These are phyloP conservation scores for Platichthys stellatus DNA, from an alignment of 2,113 vertebrate species.

Conservation along the genomic window DNA sequence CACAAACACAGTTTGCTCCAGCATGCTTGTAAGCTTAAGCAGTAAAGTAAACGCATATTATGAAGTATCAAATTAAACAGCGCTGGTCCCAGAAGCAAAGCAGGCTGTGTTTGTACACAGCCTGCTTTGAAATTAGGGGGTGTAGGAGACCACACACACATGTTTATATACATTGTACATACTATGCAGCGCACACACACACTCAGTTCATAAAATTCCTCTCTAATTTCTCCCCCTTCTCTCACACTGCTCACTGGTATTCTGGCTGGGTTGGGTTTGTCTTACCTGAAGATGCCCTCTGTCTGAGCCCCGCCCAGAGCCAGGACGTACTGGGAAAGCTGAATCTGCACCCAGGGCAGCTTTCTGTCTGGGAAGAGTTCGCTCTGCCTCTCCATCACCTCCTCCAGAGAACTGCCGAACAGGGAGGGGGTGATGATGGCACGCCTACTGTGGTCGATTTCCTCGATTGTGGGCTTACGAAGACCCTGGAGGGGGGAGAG, in stretches of 20 bases:
- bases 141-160: constrained; percentile 65
- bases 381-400: constrained; percentile 90
- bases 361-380: constrained; percentile 87
- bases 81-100: constrained; percentile 28
- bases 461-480: constrained; percentile 89
- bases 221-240: constrained; percentile 38
- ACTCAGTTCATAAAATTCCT: constrained; percentile 20
- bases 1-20: constrained; percentile 48
- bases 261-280: neutral
- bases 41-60: constrained; percentile 69
- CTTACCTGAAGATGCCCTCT: constrained; percentile 93
- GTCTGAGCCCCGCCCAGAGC: constrained; percentile 89
- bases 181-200: constrained; percentile 23
- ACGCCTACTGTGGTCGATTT: constrained; percentile 86
- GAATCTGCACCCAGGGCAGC: constrained; percentile 92
- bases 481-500: constrained; percentile 81
- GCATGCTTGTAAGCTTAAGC: constrained; percentile 40
- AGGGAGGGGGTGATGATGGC: constrained; percentile 89
- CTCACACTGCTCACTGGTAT: neutral
- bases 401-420: constrained; percentile 90
- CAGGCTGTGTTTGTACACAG: constrained; percentile 60
- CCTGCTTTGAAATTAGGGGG: constrained; percentile 34
- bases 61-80: constrained; percentile 60
- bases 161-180: constrained; percentile 43
- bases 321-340: constrained; percentile 90